Conservation (phyloP, 2,888 invertebrate genomes). For the Laspeyria flexula region DNA sequence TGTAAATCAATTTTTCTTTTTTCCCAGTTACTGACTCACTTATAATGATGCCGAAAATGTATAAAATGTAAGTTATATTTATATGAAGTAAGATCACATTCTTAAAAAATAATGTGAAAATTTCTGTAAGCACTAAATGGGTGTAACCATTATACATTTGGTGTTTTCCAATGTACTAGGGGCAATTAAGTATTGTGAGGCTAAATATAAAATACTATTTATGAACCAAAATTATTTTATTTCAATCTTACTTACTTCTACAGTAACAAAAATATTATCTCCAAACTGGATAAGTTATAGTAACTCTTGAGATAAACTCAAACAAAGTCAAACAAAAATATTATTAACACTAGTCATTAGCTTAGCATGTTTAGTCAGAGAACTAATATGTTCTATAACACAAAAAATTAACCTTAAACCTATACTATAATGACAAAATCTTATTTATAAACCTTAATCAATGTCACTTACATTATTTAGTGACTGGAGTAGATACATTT, state of each 20-base stretch:
- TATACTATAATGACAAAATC: constrained; percentile 21
- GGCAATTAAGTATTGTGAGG: constrained; percentile 20
- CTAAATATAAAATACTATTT: constrained; percentile 36
- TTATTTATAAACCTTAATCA: constrained; percentile 5
- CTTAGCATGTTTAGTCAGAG: constrained; percentile 2
- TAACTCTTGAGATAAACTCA: constrained; percentile 28
- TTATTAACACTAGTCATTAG: constrained; percentile 19
- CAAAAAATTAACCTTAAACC: constrained; percentile 18
- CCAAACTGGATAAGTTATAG: constrained; percentile 22
- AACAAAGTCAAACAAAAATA: constrained; percentile 25
- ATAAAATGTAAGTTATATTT: constrained; percentile 61
- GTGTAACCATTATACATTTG: constrained; percentile 15
- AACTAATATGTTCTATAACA: constrained; percentile 7
- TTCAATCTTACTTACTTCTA: constrained; percentile 31
- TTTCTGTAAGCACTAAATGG: constrained; percentile 33
- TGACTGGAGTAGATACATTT: not conserved
- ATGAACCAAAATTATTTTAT: constrained; percentile 41
- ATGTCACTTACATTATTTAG: not conserved
- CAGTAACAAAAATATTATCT: constrained; percentile 46
- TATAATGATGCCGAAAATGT: constrained; percentile 83
- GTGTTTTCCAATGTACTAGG: constrained; percentile 23
- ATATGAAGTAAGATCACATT: constrained; percentile 14
- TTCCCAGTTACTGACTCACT: constrained; percentile 86
- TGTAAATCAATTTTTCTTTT: no score
- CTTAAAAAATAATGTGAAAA: constrained; percentile 7